Base-by-base conservation (phyloP, 2,113 vertebrate genomes). In the Microtus montanus region DNA sequence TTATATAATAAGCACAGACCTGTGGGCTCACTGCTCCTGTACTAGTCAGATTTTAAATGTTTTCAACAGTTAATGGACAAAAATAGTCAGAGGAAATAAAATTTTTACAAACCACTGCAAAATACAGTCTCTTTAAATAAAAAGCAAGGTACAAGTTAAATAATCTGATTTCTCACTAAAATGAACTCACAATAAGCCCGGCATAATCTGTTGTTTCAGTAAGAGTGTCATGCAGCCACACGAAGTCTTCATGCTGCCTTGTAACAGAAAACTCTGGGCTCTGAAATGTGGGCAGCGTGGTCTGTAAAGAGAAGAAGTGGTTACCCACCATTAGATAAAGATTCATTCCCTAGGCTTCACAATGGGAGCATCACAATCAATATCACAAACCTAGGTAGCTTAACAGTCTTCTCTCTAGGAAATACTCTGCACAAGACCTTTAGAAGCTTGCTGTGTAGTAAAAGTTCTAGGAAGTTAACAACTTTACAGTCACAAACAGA, bases 211-310 rank as follows among this genome's bases (percentile, higher is more conserved):
- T 98, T 0, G 99, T 99, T 98, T 99, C 99, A 95, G 98, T 98
- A 96, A 99, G 98, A 0, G 99, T 99, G 87, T 99, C 99, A 66
- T 99, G 99, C n/a, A 99, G 97, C 99, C 99, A 99, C 93, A 99
- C 99, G 95, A 99, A 99, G 97, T 99, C 99, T 98, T 99, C 99
- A 87, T 99, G 99, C 94, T 99, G 99, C 92, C 99, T 98, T 52
- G 99, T 99, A 97, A 99, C 99, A 44, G 99, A 99, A 97, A 99
- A 99, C 19, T 99, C 99, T 22, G 99, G 95, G 98, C 98, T 99
- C 98, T 99, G 99, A 98, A 99, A 99, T 35, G 97, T 98, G 96
- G 99, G 98, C 84, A 99, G 97, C 2, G 99, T 99, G 68, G 99
- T 99, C 99, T 99, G 96, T 91, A 97, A 97, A 92, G 97, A 89